These are phyloP conservation scores for Megaceryle torquata DNA, from an alignment of 2,113 vertebrate genomes.

Conservation along the genomic window DNA sequence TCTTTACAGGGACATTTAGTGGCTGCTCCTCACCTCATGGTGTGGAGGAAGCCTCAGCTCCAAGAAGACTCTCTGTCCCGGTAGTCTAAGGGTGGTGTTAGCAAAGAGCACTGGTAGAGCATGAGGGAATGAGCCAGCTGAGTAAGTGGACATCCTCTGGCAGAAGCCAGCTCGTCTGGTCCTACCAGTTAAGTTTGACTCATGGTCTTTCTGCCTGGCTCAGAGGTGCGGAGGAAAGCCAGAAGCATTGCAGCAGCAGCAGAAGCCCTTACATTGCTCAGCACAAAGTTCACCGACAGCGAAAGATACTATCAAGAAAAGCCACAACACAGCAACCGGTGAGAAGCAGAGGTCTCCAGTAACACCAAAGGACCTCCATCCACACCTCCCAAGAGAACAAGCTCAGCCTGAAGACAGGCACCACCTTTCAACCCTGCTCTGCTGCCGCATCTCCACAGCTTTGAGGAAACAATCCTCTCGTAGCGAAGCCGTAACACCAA, in stretches of 20 bases:
- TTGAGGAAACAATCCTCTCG: accelerated
- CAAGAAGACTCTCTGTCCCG: not conserved
- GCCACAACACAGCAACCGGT: not conserved
- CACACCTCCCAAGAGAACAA: not conserved
- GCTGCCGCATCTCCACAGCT: accelerated
- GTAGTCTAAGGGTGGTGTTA: not conserved
- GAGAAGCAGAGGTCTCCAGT: not conserved
- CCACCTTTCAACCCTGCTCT: not conserved
- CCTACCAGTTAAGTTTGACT: constrained; percentile 53
- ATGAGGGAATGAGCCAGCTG: not conserved
- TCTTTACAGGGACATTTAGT: not conserved
- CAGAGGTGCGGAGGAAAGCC: not conserved
- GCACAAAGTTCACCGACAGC: not conserved
- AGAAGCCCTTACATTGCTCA: not conserved
- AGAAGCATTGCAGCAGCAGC: not conserved
- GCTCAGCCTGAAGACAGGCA: not conserved
- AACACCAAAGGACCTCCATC: accelerated
- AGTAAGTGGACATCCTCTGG: constrained; percentile 32
- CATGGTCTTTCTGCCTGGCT: not conserved
- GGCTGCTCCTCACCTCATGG: not conserved
- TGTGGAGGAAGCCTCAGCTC: not conserved
- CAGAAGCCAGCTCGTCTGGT: constrained; percentile 24
- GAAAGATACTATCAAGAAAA: not conserved
- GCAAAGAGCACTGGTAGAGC: not conserved
- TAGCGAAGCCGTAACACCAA: too few relatives aligned